Base-by-base conservation (phyloP, 2,888 invertebrate genomes). In the Penaeus monodon region DNA sequence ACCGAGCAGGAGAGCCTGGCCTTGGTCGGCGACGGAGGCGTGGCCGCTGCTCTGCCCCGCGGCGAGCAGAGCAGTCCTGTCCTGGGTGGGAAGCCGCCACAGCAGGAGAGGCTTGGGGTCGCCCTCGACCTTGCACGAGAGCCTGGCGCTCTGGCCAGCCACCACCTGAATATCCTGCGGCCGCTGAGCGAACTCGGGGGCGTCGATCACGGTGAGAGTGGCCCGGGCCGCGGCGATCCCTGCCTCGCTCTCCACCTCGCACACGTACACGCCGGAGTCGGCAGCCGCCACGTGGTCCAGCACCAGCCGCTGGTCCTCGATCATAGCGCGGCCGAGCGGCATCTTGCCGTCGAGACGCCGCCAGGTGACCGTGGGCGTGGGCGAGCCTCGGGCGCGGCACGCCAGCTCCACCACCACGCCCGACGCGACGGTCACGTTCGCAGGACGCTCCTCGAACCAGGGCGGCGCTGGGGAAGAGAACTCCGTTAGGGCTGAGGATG, bases 191-290 rank as follows among this genome's bases (percentile, higher is more conserved):
- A 97, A 97, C 93, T 95, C 96, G 90, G 98, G 98, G 24, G 88
- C 84, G 20, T 84, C 88, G n/a, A 90, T 95, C 74, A 98, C 96
- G 88, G 96, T 96, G 70, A 98, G 94, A 70, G 96, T 95, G 33
- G 98, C 98, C 91, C 95, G 95, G 10, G 97, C 96, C 81, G 95
- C 94, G 90, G 97, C 96, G 76, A 95, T 95, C 2, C 98, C 98
- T 85, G 98, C 97, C 91, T 96, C 95, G 92, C 98, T 98, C 92
- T 97, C 96, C 38, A 97, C 98, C 92, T 96, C 95, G 92, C 98
- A 98, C 88, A 97, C 96, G 92, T 98, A 98, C 88, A 95, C 94
- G 68, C 97, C 98, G 91, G 97, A 97, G 93, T 98, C 98, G 77
- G 94, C 94, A 20, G 96, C 94, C 90, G 95, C 95, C 74, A 97